Evolutionary conservation across 2,888 invertebrate species (phyloP).

Genomic region (Mesodorylaimus sp.): DNA sequence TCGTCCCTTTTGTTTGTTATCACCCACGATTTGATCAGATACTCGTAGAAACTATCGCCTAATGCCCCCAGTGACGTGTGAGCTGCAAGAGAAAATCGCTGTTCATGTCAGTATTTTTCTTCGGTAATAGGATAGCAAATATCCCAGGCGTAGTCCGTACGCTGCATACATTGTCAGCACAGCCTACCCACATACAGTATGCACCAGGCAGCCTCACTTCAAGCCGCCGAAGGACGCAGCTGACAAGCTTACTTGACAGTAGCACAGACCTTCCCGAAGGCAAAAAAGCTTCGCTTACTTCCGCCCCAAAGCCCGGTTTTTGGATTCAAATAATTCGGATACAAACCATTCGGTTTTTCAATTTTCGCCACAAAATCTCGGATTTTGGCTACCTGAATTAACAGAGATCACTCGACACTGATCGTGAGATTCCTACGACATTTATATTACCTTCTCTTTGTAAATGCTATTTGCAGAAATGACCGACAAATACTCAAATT

Average conservation of each 20-base stretch:
- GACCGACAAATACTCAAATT: slow-evolving; percentile 84
- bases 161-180: no score
- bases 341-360: slow-evolving; percentile 69
- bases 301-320: slow-evolving; percentile 91
- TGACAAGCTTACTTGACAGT: no score
- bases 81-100: not conserved
- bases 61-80: slow-evolving; percentile 90
- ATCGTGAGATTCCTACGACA: no score
- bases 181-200: no score
- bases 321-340: slow-evolving; percentile 90
- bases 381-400: slow-evolving; percentile 53
- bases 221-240: no score
- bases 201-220: no score
- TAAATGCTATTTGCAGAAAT: slow-evolving; percentile 77
- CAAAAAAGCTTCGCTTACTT: slow-evolving; percentile 41
- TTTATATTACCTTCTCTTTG: slow-evolving; percentile 53
- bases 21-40: slow-evolving; percentile 63
- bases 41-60: slow-evolving; percentile 97
- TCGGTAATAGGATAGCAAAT: no score
- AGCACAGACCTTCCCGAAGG: not conserved
- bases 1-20: slow-evolving; percentile 20
- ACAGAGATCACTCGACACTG: no score
- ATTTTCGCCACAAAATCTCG: slow-evolving; percentile 59
- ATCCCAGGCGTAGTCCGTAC: no score
- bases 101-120: no score